phyloP scores from a whole-genome alignment of 2,113 vertebrate species.

The Alexandromys fortis region DNA sequence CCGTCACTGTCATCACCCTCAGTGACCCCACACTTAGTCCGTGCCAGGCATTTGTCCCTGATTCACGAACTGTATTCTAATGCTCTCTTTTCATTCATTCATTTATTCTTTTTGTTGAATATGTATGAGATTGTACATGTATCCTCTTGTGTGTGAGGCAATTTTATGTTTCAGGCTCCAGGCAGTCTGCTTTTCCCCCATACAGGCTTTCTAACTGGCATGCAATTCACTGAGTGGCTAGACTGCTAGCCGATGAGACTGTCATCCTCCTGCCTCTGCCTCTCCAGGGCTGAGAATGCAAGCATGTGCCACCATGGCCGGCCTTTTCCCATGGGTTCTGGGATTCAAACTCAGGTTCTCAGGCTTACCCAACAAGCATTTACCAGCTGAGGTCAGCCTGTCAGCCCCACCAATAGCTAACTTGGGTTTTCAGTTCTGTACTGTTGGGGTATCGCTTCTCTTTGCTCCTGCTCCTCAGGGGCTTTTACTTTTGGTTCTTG shows the following conservation, averaged over 20 bases:
- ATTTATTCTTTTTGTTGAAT: too few species aligned
- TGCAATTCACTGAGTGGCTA: not conserved
- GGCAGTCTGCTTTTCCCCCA: too few species aligned
- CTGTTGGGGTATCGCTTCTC: rapidly evolving
- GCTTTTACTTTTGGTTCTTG: not conserved
- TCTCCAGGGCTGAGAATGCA: not conserved
- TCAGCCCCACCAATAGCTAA: not conserved
- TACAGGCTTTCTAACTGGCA: not conserved
- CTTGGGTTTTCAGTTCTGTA: rapidly evolving
- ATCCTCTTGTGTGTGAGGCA: not conserved
- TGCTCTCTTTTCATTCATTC: too few species aligned
- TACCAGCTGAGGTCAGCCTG: not conserved
- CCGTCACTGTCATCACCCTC: too few species aligned
- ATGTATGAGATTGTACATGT: not conserved
- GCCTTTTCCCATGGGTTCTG: not conserved
- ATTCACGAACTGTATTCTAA: not conserved
- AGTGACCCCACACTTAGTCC: rapidly evolving
- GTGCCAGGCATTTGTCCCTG: rapidly evolving
- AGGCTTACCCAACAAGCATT: not conserved
- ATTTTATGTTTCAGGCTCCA: too few species aligned
- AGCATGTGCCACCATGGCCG: not conserved
- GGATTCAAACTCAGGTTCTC: not conserved
- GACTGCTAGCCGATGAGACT: not conserved
- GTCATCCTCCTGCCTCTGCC: not conserved
- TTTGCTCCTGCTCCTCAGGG: rapidly evolving